Base-by-base conservation (phyloP, 2,888 invertebrate genomes). In the Ernsta delagoae region DNA sequence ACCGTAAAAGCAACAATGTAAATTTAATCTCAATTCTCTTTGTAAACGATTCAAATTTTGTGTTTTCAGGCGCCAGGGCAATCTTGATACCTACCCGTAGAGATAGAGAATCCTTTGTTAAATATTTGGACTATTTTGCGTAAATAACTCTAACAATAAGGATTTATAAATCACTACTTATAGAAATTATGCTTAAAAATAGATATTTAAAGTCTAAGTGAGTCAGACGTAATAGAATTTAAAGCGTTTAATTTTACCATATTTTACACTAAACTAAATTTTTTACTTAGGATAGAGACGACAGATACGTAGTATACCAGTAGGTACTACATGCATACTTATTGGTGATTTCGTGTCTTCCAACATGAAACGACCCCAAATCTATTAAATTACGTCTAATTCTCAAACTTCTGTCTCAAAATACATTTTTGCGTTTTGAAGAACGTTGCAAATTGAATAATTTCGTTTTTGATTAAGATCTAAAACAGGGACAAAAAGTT, bases 371-470 rank as follows among this genome's bases (percentile, higher is more conserved):
- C 4, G 12, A n/a, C 8, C 53, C 9, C 53, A 24, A 53, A 9
- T 53, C 9, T 24, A 36, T n/a, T 56, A 5, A 56, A 56, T 56
- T 56, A 11, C 34, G 8, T 8, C 8, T 41, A 41, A 8, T 61
- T 54, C 62, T 62, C 34, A 68, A 57, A 62, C 48, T 59, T 65
- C 16, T 24, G 24, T 24, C 24, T 1, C 24, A 24, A 24, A 24
- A 24, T 57, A 11, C 48, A 65, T 59, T 59, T 59, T 69, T 70
- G 53, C 65, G 67, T 60, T 65, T 77, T 3, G 1, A 77, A 83
- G 84, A 81, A 81, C 77, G 79, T 82, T 81, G 82, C 80, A 90
- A 90, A 92, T 91, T 89, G 85, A 88, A 91, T 92, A 89, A 90
- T 89, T 85, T 83, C 79, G 83, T 84, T 87, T 86, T 83, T 86